phyloP scores from a whole-genome alignment of 2,888 invertebrate species.

The Caenorhabditis japonica region DNA sequence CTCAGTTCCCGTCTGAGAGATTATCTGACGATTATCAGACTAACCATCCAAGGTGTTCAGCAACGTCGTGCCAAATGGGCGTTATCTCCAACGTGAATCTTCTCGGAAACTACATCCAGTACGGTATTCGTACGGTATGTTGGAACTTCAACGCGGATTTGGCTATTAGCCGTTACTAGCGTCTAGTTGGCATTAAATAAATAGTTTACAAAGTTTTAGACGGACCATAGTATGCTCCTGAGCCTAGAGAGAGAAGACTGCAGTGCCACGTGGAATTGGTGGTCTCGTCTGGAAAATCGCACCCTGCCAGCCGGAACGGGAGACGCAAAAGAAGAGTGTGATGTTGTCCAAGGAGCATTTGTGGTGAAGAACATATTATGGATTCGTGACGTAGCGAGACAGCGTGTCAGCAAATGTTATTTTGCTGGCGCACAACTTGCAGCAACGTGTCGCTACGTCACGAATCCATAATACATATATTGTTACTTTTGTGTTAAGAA shows the following conservation, averaged over 20 bases:
- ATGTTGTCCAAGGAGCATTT: constrained; percentile 36
- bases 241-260: constrained; percentile 32
- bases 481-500: no score
- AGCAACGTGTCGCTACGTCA: no score
- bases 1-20: not conserved
- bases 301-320: constrained; percentile 25
- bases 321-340: constrained; percentile 14
- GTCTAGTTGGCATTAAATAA: not conserved
- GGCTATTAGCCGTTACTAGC: no score
- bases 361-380: constrained; percentile 20
- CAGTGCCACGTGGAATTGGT: constrained; percentile 38
- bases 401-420: no score
- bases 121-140: constrained; percentile 38
- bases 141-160: no score
- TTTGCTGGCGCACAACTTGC: no score
- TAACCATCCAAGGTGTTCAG: constrained; percentile 14
- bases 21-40: not conserved
- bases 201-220: constrained; percentile 6
- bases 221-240: constrained; percentile 33
- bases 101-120: constrained; percentile 31
- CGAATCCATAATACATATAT: no score
- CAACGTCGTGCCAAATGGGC: constrained; percentile 37
- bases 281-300: constrained; percentile 30
- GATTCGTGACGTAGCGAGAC: no score
- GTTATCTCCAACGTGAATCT: constrained; percentile 37